A percentile compares a stretch with the other conserved stretches of the same genome.
Evolutionary conservation across 2,888 invertebrate species (phyloP).

Genomic region (Agrilus biguttatus): DNA sequence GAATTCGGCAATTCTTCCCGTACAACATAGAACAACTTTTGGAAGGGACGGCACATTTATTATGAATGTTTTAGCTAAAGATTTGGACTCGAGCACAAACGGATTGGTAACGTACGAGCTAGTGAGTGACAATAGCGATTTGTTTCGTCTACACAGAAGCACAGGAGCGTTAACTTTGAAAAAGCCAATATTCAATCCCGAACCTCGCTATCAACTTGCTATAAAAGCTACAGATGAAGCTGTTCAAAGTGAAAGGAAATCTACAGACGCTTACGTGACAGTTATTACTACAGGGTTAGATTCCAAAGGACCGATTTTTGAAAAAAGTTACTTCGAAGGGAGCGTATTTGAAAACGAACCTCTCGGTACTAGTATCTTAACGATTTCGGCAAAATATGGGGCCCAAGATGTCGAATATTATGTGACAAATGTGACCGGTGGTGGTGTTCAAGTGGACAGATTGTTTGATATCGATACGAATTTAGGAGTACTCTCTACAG

Average conservation of each 20-base stretch:
- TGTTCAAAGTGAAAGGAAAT: slow-evolving; percentile 73
- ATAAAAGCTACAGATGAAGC: slow-evolving; percentile 87
- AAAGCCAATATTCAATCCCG: slow-evolving; percentile 43
- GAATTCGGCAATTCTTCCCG: slow-evolving; percentile 74
- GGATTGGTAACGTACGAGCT: slow-evolving; percentile 85
- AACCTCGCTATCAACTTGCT: slow-evolving; percentile 66
- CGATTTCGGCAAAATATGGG: slow-evolving; percentile 56
- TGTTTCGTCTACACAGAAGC: slow-evolving; percentile 69
- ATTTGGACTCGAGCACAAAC: slow-evolving; percentile 83
- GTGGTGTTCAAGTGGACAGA: slow-evolving; percentile 66
- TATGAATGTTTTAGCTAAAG: slow-evolving; percentile 69
- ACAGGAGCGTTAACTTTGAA: slow-evolving; percentile 59
- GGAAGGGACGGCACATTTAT: slow-evolving; percentile 50
- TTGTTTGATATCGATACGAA: slow-evolving; percentile 84
- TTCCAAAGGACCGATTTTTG: slow-evolving; percentile 40
- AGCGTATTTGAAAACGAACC: slow-evolving; percentile 83
- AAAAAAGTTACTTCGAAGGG: slow-evolving; percentile 54
- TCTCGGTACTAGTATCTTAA: slow-evolving; percentile 70
- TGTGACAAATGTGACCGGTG: slow-evolving; percentile 71
- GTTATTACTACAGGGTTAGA: slow-evolving; percentile 56
- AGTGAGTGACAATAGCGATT: slow-evolving; percentile 59
- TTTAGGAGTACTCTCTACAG: slow-evolving; percentile 76
- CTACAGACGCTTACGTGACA: slow-evolving; percentile 75
- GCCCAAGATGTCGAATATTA: slow-evolving; percentile 72
- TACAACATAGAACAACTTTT: slow-evolving; percentile 33